Evolutionary conservation across 64 coral and sea anemone genomes (phyloP).

Genomic region (Montipora foliosa): DNA sequence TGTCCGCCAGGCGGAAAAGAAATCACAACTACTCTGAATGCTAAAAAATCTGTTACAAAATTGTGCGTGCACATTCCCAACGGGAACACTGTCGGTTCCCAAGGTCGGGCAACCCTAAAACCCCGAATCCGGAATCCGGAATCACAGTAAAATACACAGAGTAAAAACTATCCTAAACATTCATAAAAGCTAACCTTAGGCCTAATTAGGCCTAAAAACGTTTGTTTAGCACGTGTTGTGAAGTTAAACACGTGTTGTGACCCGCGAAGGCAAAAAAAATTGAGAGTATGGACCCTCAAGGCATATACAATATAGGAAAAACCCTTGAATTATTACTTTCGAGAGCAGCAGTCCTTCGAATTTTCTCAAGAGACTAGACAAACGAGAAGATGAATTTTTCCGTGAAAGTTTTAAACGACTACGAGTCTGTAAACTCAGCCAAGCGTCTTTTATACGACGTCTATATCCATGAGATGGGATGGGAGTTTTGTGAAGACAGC

Average conservation of each 20-base stretch:
- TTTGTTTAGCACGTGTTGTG: constrained; percentile 35
- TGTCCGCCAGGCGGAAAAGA: not conserved
- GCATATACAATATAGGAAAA: not conserved
- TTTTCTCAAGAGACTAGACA: not conserved
- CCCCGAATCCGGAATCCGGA: too few species aligned
- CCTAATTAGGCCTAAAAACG: too few species aligned
- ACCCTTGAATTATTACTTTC: not conserved
- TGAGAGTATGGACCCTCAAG: not conserved
- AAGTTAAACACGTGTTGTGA: not conserved
- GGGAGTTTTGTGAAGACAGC: constrained; percentile 50
- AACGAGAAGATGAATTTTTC: constrained; percentile 57
- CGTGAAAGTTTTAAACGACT: constrained; percentile 52
- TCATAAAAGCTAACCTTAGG: too few species aligned
- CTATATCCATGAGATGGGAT: constrained; percentile 58
- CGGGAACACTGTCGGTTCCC: constrained; percentile 4
- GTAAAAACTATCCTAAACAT: too few species aligned
- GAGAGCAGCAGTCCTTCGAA: not conserved
- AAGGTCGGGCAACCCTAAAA: not conserved
- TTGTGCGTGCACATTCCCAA: constrained; percentile 47
- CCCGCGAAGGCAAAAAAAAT: not conserved
- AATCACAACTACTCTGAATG: not conserved
- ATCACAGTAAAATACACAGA: not conserved
- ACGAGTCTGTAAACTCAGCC: constrained; percentile 57
- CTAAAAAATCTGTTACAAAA: not conserved
- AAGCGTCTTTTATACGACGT: constrained; percentile 71